Evolutionary conservation across 2,797 vertebrate genomes (phyloP).

Genomic region (Gymnothorax reevesii): DNA sequence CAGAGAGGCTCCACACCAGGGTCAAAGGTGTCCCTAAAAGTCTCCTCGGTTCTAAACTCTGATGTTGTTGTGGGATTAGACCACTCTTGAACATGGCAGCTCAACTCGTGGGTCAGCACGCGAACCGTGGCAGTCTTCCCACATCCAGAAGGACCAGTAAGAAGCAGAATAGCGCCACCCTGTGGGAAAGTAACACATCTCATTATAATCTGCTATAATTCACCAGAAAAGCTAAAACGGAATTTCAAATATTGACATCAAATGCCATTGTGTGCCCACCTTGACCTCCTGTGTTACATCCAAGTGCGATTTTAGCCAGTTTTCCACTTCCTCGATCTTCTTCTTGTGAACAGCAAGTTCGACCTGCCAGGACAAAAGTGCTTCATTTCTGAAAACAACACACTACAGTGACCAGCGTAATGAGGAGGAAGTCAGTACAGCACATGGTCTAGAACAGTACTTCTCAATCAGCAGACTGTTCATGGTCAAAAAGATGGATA

Average conservation of each 20-base stretch:
- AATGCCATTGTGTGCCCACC: slow-evolving; percentile 53
- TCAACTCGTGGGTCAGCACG: slow-evolving; percentile 78
- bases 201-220: background rate
- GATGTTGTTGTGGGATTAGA: slow-evolving; percentile 77
- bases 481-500: background rate
- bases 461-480: background rate
- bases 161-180: slow-evolving; percentile 79
- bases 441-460: background rate
- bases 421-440: background rate
- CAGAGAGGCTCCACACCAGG: slow-evolving; percentile 65
- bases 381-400: background rate
- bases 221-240: background rate
- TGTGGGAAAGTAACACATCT: slow-evolving; percentile 51
- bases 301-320: slow-evolving; percentile 79
- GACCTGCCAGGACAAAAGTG: slow-evolving; percentile 65
- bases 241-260: background rate
- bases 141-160: slow-evolving; percentile 90
- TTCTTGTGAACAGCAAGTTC: slow-evolving; percentile 96
- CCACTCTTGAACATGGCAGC: slow-evolving; percentile 88
- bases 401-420: background rate
- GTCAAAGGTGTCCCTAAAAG: slow-evolving; percentile 66
- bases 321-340: slow-evolving; percentile 93
- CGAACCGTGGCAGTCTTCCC: slow-evolving; percentile 89
- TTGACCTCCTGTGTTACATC: slow-evolving; percentile 63
- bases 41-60: slow-evolving; percentile 72